Conservation (phyloP, 1,140 invertebrate genomes). For the Bursaphelenchus mucronatus region DNA sequence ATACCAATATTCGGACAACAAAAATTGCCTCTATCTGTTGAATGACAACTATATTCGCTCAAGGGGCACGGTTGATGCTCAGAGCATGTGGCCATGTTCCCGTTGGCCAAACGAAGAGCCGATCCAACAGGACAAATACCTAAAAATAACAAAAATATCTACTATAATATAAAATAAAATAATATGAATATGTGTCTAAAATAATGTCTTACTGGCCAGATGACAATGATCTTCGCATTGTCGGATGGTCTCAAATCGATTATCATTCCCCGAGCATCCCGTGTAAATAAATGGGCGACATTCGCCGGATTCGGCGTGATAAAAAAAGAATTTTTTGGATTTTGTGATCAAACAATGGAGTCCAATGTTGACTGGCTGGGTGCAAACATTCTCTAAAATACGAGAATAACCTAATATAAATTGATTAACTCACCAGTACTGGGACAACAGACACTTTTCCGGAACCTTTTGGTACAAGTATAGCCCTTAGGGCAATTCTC, state of each 20-base stretch:
- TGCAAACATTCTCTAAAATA: slow-evolving; percentile 6
- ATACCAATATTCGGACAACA: slow-evolving; percentile 4
- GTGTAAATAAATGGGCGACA: slow-evolving; percentile 48
- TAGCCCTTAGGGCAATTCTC: slow-evolving; percentile 2
- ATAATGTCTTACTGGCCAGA: not conserved
- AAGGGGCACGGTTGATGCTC: not conserved
- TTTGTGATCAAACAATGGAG: slow-evolving; percentile 1
- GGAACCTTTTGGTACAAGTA: not conserved
- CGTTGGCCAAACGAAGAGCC: slow-evolving; percentile 10
- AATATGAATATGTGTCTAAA: not conserved
- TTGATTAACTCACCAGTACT: slow-evolving; percentile 1
- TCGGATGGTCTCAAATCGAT: slow-evolving; percentile 47
- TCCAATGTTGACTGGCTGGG: not conserved
- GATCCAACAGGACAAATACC: slow-evolving; percentile 11
- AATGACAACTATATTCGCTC: not conserved
- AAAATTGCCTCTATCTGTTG: slow-evolving; percentile 12
- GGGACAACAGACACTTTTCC: slow-evolving; percentile 10
- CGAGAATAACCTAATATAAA: slow-evolving; percentile 2
- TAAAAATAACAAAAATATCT: not conserved
- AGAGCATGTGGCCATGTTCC: not conserved
- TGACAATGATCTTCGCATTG: slow-evolving; percentile 43
- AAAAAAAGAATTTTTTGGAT: slow-evolving; percentile 5
- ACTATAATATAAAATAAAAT: no score
- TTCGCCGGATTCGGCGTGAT: slow-evolving; percentile 5
- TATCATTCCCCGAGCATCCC: slow-evolving; percentile 50